Evolutionary conservation across 1,140 invertebrate genomes (phyloP).

Genomic region (Magallana ariakensis): DNA sequence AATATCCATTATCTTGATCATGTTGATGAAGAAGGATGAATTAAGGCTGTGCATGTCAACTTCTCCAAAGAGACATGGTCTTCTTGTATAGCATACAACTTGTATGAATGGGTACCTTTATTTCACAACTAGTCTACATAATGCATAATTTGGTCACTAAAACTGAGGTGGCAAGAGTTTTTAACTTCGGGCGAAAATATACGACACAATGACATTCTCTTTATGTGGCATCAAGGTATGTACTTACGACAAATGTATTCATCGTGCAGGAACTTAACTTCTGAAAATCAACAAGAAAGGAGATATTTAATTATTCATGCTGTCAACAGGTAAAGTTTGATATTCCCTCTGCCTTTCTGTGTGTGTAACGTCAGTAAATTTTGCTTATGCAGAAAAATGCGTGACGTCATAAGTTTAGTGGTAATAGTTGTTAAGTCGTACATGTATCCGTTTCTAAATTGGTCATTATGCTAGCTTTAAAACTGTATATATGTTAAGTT

Average conservation of each 20-base stretch:
- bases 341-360: conserved; percentile 59
- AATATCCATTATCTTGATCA: too few species aligned
- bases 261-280: conserved; percentile 37
- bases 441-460: not conserved
- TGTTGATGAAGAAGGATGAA: too few species aligned
- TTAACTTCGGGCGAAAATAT: not conserved
- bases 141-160: too few species aligned
- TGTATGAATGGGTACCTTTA: too few species aligned
- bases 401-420: conserved; percentile 43
- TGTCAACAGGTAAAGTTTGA: conserved; percentile 39
- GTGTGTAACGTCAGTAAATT: conserved; percentile 67
- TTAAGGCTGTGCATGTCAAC: too few species aligned
- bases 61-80: too few species aligned
- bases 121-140: too few species aligned
- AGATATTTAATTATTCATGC: conserved; percentile 12
- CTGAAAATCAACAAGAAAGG: not conserved
- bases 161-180: not conserved
- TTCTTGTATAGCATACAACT: too few species aligned
- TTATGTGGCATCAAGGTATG: not conserved
- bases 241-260: conserved; percentile 68
- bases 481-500: too few species aligned
- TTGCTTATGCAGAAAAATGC: conserved; percentile 48
- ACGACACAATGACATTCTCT: not conserved
- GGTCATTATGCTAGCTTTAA: too few species aligned
- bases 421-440: not conserved